Evolutionary conservation across 2,797 vertebrate genomes (phyloP).

Genomic region (Sciurus carolinensis): DNA sequence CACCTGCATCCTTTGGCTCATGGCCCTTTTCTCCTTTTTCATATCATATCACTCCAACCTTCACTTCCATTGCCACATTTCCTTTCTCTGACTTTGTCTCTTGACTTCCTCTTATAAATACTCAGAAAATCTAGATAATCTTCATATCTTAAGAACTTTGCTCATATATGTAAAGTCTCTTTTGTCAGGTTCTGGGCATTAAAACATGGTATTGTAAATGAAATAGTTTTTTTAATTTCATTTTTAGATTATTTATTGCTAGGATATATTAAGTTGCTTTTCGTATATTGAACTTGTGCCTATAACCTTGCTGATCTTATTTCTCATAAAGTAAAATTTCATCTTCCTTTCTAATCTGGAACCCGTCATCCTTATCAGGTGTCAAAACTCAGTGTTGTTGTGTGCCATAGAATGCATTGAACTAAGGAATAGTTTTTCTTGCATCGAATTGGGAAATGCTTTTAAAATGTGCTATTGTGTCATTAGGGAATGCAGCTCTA

Average conservation of each 20-base stretch:
- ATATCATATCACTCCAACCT: not conserved
- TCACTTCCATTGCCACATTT: not conserved
- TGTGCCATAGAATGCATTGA: not conserved
- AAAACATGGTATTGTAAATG: not conserved
- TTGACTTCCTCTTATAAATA: not conserved
- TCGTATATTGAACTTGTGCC: not conserved
- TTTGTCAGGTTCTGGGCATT: not conserved
- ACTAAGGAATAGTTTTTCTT: conserved; percentile 35
- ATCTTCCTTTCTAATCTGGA: not conserved
- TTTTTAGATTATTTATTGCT: not conserved
- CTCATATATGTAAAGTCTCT: not conserved
- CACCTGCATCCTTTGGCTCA: not conserved
- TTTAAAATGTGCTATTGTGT: conserved; percentile 1
- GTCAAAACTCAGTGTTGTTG: not conserved
- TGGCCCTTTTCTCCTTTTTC: not conserved
- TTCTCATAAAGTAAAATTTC: conserved; percentile 16
- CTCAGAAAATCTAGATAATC: not conserved
- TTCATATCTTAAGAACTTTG: not conserved
- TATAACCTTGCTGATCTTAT: not conserved
- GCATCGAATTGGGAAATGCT: conserved; percentile 11
- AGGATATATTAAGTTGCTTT: not conserved
- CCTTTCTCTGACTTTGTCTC: conserved; percentile 1
- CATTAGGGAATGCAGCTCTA: not conserved
- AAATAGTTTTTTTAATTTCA: not conserved
- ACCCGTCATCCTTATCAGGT: not conserved